phyloP scores from a whole-genome alignment of 2,888 invertebrate species.

The Tubulanus polymorphus region DNA sequence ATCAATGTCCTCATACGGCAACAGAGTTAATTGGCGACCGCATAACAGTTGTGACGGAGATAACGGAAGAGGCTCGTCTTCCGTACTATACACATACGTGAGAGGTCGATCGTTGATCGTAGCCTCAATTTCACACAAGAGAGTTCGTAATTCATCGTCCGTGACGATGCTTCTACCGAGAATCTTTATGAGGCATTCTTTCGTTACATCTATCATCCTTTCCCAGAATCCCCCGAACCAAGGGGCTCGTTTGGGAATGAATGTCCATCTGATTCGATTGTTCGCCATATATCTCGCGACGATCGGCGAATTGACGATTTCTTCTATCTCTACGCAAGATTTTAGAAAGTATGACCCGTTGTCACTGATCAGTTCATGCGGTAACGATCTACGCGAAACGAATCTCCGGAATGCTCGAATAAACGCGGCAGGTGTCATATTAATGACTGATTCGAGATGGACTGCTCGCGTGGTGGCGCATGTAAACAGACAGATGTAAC shows the following conservation, averaged over 20 bases:
- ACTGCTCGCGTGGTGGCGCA: slow-evolving; percentile 19
- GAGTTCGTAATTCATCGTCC: slow-evolving; percentile 14
- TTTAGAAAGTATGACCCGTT: slow-evolving; percentile 17
- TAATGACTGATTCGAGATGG: slow-evolving; percentile 18
- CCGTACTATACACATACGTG: slow-evolving; percentile 12
- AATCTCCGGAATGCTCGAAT: slow-evolving; percentile 7
- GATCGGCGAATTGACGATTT: background rate
- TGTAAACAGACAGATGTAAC: slow-evolving; percentile 19
- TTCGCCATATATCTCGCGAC: slow-evolving; percentile 6
- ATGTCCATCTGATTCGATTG: slow-evolving; percentile 13
- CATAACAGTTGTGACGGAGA: slow-evolving; percentile 19
- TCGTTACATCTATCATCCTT: slow-evolving; percentile 14
- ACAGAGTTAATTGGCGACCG: slow-evolving; percentile 5
- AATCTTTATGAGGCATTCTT: slow-evolving; percentile 14
- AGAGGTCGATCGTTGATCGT: slow-evolving; percentile 21
- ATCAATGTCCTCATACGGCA: slow-evolving; percentile 10
- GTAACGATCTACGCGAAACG: slow-evolving; percentile 15
- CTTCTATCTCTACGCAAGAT: slow-evolving; percentile 7
- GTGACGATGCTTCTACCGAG: slow-evolving; percentile 8
- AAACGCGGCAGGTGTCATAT: slow-evolving; percentile 4
- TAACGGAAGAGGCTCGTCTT: slow-evolving; percentile 10
- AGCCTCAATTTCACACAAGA: slow-evolving; percentile 18
- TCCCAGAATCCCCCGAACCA: slow-evolving; percentile 24
- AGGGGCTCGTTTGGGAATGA: slow-evolving; percentile 19
- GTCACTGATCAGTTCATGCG: slow-evolving; percentile 17